phyloP scores from a whole-genome alignment of 2,797 vertebrate genomes.

The Orientallactaga sibirica region DNA sequence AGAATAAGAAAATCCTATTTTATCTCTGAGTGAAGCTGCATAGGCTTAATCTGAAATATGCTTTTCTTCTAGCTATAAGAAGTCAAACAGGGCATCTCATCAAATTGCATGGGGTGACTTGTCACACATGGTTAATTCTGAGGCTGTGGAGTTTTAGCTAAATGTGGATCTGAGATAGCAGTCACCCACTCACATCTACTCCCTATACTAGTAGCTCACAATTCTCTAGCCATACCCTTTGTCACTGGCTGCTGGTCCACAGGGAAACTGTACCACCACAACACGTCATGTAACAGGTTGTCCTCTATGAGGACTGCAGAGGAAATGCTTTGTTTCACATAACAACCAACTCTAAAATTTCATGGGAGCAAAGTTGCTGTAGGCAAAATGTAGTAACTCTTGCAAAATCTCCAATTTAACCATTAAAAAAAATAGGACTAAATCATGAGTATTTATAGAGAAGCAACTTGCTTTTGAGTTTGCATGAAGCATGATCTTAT shows the following conservation, averaged over 20 bases:
- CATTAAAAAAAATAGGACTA: constrained; percentile 54
- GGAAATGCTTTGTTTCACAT: constrained; percentile 74
- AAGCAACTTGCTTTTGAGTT: constrained; percentile 51
- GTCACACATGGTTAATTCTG: constrained; percentile 73
- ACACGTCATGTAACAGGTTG: constrained; percentile 57
- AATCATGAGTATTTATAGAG: constrained; percentile 64
- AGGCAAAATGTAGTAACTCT: constrained; percentile 72
- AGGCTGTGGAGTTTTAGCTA: constrained; percentile 51
- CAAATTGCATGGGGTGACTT: constrained; percentile 83
- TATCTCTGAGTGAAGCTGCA: constrained; percentile 82
- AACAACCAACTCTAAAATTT: constrained; percentile 70
- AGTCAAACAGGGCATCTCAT: constrained; percentile 71
- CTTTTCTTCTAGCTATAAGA: constrained; percentile 78
- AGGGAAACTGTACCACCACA: constrained; percentile 13
- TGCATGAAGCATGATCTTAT: constrained; percentile 49
- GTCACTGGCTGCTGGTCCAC: background rate
- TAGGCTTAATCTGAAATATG: constrained; percentile 81
- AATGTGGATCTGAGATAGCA: constrained; percentile 44
- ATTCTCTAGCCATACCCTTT: constrained; percentile 6
- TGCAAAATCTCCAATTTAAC: constrained; percentile 36
- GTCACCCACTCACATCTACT: constrained; percentile 15
- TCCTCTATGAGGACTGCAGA: background rate
- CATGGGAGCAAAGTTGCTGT: constrained; percentile 65
- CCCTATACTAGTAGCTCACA: background rate
- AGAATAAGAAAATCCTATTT: constrained; percentile 86